These are phyloP conservation scores for Empidonax alnorum DNA, from an alignment of 2,113 vertebrate species.

Conservation along the genomic window DNA sequence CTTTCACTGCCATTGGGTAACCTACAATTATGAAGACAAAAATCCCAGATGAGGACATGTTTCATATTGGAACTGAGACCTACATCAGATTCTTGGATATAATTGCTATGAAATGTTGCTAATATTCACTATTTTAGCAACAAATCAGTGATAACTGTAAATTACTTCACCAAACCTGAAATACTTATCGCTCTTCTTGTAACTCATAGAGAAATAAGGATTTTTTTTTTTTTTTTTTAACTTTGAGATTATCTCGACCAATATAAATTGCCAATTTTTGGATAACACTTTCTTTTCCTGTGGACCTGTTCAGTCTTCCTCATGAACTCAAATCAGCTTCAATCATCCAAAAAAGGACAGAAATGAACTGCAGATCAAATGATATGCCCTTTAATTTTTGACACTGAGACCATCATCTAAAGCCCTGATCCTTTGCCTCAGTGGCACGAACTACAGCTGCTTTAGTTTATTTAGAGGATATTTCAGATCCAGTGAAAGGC, in stretches of 20 bases:
- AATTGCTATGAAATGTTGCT: background rate
- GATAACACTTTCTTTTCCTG: background rate
- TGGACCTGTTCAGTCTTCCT: accelerated
- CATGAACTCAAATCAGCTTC: background rate
- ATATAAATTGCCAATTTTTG: background rate
- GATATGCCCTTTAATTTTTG: background rate
- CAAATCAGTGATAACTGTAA: background rate
- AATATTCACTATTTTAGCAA: background rate
- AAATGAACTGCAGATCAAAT: background rate
- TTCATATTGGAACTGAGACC: background rate
- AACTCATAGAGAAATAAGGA: background rate
- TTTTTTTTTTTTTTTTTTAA: background rate
- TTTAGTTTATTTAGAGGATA: background rate
- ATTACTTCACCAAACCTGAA: background rate
- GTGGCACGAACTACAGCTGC: background rate
- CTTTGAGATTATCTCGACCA: background rate
- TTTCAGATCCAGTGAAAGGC: background rate
- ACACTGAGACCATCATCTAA: background rate
- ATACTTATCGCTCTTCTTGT: background rate
- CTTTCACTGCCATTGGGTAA: background rate
- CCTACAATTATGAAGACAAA: background rate
- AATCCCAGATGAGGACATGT: background rate
- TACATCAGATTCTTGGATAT: background rate
- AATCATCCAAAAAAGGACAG: background rate
- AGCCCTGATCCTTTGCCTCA: background rate